Percentiles rank a stretch among this genome's conserved stretches.
These are phyloP conservation scores for Odontomachus brunneus DNA, from an alignment of 1,140 invertebrate genomes.

Conservation along the genomic window DNA sequence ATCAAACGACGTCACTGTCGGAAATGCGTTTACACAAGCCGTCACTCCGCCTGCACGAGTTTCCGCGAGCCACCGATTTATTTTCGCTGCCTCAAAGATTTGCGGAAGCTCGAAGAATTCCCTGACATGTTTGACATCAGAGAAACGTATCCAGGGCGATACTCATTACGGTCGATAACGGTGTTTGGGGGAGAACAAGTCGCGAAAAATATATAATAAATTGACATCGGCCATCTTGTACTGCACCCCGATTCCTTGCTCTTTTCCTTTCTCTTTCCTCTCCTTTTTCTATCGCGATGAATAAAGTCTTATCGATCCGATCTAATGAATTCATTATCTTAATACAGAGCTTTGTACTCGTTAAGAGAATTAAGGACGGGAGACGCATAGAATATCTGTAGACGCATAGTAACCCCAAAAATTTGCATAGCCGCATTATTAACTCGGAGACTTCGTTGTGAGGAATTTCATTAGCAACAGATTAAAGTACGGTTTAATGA, in stretches of 20 bases:
- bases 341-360: constrained; percentile 15
- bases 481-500: constrained; percentile 51
- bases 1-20: constrained; percentile 58
- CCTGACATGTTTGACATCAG: neutral
- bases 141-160: neutral
- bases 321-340: constrained; percentile 10
- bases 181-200: too few relatives aligned
- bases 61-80: constrained; percentile 23
- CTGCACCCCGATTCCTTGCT: too few relatives aligned
- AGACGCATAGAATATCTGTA: constrained; percentile 31
- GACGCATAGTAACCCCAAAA: constrained; percentile 54
- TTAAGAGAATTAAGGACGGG: constrained; percentile 39
- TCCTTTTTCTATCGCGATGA: neutral
- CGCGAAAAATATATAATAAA: too few relatives aligned
- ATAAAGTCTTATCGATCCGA: neutral
- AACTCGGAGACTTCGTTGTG: constrained; percentile 38
- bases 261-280: too few relatives aligned
- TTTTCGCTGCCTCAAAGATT: constrained; percentile 49
- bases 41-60: constrained; percentile 15
- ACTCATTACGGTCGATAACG: neutral
- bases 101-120: constrained; percentile 9
- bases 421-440: constrained; percentile 59
- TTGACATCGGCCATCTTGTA: too few relatives aligned
- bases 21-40: constrained; percentile 56
- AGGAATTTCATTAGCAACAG: constrained; percentile 61